phyloP scores from a whole-genome alignment of 2,113 vertebrate genomes.

The Python bivittatus region DNA sequence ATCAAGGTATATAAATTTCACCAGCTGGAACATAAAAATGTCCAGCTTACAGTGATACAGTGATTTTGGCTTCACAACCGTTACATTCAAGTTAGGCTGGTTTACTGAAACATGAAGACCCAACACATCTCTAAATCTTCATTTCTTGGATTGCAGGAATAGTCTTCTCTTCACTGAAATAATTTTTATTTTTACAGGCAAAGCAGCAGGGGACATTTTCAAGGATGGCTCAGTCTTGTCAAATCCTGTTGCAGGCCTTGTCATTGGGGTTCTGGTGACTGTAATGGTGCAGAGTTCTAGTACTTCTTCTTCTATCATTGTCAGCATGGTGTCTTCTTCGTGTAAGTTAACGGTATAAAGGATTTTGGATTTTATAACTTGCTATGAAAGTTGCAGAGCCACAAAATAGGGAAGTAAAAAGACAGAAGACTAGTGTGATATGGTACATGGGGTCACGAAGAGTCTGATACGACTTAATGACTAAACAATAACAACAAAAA shows the following conservation, averaged over 20 bases:
- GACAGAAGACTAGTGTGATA: too few relatives aligned
- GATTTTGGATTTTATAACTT: not conserved
- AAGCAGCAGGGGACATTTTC: constrained; percentile 94
- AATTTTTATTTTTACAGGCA: constrained; percentile 75
- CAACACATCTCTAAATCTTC: not conserved
- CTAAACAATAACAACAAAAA: too few relatives aligned
- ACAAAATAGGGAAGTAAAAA: not conserved
- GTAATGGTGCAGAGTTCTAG: constrained; percentile 96
- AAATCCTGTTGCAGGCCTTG: constrained; percentile 90
- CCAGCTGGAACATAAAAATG: not conserved
- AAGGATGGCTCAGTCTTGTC: constrained; percentile 86
- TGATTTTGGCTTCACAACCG: not conserved
- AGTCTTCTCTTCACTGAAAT: not conserved
- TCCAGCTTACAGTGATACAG: not conserved
- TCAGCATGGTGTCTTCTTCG: constrained; percentile 97
- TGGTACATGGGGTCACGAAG: too few relatives aligned
- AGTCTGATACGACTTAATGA: too few relatives aligned
- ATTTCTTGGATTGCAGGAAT: not conserved
- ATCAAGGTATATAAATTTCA: not conserved
- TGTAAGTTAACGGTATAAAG: constrained; percentile 74
- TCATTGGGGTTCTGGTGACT: constrained; percentile 94
- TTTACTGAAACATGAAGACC: not conserved
- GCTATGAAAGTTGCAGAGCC: not conserved
- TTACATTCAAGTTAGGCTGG: not conserved
- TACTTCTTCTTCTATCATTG: constrained; percentile 93